phyloP scores from a whole-genome alignment of 2,113 vertebrate species.

The Tympanuchus pallidicinctus region DNA sequence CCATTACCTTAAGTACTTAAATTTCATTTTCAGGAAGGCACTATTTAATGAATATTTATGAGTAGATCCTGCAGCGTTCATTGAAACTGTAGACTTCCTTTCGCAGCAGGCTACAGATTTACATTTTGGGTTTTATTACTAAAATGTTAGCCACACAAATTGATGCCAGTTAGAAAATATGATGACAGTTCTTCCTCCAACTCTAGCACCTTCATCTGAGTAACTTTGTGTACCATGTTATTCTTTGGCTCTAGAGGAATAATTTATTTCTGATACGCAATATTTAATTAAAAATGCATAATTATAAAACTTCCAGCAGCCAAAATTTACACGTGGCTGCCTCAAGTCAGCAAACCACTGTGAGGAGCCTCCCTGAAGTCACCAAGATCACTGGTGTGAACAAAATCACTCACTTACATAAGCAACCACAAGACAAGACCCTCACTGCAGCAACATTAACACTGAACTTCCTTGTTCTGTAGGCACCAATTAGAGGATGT shows the following conservation, averaged over 20 bases:
- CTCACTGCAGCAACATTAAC: background rate
- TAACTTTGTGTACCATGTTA: background rate
- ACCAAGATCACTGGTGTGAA: background rate
- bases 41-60: conserved; percentile 85
- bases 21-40: conserved; percentile 81
- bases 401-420: conserved; percentile 6
- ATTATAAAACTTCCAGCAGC: conserved; percentile 38
- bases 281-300: conserved; percentile 52
- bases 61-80: conserved; percentile 75
- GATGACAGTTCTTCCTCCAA: conserved; percentile 60
- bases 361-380: background rate
- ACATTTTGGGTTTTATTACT: conserved; percentile 78
- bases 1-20: conserved; percentile 80
- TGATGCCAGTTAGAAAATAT: conserved; percentile 71
- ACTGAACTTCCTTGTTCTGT: background rate
- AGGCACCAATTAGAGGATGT: background rate
- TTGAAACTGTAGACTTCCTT: conserved; percentile 72
- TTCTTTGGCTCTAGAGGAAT: background rate
- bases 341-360: background rate
- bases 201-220: conserved; percentile 52
- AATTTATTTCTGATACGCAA: conserved; percentile 51
- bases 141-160: conserved; percentile 80
- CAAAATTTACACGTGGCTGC: conserved; percentile 16
- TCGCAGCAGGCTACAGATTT: conserved; percentile 77
- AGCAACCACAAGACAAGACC: background rate